Percentiles rank a stretch among this genome's conserved stretches.
Conservation (phyloP, 2,888 invertebrate species). For the Lycaena phlaeas region DNA sequence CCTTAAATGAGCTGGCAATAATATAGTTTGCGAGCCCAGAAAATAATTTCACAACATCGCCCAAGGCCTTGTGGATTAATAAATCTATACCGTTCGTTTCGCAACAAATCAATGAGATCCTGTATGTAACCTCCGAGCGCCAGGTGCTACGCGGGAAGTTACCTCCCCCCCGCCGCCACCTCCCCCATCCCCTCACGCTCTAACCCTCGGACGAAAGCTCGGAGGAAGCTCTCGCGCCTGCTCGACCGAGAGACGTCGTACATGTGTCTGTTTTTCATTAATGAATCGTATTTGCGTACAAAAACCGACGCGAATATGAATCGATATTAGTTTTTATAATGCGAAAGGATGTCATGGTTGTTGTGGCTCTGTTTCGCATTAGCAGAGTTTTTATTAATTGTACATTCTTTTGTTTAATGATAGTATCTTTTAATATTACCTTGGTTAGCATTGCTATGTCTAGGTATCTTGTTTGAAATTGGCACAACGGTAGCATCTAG, state of each 20-base stretch:
- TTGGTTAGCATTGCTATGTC: too few relatives aligned
- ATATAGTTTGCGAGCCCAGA: too few relatives aligned
- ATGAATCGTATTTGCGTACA: constrained; percentile 64
- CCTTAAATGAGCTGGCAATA: too few relatives aligned
- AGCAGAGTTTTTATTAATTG: too few relatives aligned
- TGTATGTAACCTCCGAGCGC: constrained; percentile 59
- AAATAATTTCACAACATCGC: not conserved
- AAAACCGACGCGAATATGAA: constrained; percentile 54
- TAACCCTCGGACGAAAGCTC: constrained; percentile 23
- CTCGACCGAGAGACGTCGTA: constrained; percentile 35
- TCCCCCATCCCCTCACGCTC: constrained; percentile 34
- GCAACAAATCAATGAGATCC: constrained; percentile 65
- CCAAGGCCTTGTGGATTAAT: not conserved
- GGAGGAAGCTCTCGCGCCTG: constrained; percentile 35
- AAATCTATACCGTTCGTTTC: constrained; percentile 32
- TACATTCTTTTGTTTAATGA: too few relatives aligned
- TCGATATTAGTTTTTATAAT: too few relatives aligned
- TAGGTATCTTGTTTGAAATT: too few relatives aligned
- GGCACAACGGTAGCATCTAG: too few relatives aligned
- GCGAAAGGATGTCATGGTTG: too few relatives aligned
- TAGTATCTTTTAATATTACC: too few relatives aligned
- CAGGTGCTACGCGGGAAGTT: constrained; percentile 70
- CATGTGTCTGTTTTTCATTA: constrained; percentile 51
- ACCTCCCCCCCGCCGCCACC: constrained; percentile 26
- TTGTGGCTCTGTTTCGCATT: too few relatives aligned